phyloP scores from a whole-genome alignment of 2,797 vertebrate species.

The Bradypodion pumilum region DNA sequence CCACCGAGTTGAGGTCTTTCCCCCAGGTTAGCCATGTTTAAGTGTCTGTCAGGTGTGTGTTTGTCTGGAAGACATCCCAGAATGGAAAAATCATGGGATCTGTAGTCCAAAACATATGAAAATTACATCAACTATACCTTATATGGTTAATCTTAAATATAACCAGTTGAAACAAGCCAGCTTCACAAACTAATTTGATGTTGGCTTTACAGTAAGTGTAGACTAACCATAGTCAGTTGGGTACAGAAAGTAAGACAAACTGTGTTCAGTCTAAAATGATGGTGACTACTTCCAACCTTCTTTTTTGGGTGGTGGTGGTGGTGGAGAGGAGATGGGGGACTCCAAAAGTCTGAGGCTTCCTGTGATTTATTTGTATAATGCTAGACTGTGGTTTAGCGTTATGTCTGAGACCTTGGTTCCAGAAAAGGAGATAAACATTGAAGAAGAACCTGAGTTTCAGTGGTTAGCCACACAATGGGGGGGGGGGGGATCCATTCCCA shows the following conservation, averaged over 20 bases:
- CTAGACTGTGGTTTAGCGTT: neutral
- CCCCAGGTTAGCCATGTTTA: too few relatives aligned
- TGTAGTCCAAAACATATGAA: too few relatives aligned
- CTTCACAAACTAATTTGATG: neutral
- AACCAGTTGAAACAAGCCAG: neutral
- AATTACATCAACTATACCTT: neutral
- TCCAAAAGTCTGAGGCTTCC: too few relatives aligned
- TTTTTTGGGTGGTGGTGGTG: too few relatives aligned
- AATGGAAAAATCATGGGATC: too few relatives aligned
- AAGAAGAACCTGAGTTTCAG: neutral
- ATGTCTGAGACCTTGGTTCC: neutral
- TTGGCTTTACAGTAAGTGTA: too few relatives aligned
- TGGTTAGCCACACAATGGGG: neutral
- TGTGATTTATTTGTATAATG: neutral
- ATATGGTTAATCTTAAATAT: neutral
- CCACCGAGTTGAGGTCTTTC: too few relatives aligned
- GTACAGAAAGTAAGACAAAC: neutral
- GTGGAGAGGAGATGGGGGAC: too few relatives aligned
- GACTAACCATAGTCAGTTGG: neutral
- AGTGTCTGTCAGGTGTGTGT: too few relatives aligned
- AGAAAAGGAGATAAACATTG: too few relatives aligned
- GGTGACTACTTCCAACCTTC: too few relatives aligned
- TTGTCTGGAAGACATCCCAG: too few relatives aligned
- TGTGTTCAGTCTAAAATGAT: neutral
- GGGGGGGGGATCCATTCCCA: neutral